phyloP scores from a whole-genome alignment of 2,113 vertebrate species.

The Mirounga angustirostris region DNA sequence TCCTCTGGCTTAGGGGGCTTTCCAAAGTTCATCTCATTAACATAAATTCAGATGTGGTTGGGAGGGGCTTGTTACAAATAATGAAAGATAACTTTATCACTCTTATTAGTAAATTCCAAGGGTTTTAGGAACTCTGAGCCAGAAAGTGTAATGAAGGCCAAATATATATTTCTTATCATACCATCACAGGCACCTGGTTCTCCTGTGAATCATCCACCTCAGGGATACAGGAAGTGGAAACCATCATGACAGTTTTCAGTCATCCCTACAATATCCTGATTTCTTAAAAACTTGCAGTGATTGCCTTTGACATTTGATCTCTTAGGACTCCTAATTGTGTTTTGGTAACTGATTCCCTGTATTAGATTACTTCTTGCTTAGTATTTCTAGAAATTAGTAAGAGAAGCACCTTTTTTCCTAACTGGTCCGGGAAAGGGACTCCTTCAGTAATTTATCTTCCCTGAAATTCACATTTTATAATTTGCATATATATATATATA shows the following conservation, averaged over 20 bases:
- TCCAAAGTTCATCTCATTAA: background rate
- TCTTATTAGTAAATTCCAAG: background rate
- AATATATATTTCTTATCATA: background rate
- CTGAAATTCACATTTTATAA: background rate
- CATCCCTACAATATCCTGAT: background rate
- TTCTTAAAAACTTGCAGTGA: background rate
- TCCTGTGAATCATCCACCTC: background rate
- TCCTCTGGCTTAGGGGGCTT: background rate
- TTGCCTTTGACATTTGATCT: slow-evolving; percentile 16
- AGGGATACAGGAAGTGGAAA: background rate
- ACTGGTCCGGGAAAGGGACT: background rate
- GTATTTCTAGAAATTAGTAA: background rate
- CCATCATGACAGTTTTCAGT: background rate
- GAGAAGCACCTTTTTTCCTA: background rate
- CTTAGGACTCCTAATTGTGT: background rate
- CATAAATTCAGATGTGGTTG: background rate
- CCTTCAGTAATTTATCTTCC: background rate
- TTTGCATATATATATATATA: background rate
- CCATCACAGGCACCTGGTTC: background rate
- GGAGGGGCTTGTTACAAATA: background rate
- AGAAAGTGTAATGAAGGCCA: background rate
- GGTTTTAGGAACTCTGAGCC: background rate
- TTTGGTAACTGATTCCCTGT: background rate
- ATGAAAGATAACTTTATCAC: background rate
- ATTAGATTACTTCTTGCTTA: background rate